Conservation (phyloP, 2,888 invertebrate genomes). For the Napeogenes inachia region DNA sequence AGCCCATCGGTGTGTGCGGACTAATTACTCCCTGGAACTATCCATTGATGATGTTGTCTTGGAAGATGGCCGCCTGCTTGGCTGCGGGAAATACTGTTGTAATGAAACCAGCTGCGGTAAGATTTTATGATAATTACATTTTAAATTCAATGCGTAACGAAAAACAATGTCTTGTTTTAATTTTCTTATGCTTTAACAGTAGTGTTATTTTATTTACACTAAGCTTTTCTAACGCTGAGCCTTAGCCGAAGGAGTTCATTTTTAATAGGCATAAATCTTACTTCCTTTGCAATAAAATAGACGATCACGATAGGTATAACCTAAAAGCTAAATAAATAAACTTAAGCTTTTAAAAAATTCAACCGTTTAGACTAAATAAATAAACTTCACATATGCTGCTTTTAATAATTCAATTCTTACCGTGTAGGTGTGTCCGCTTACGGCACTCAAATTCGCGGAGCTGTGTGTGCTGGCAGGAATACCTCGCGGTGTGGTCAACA, state of each 20-base stretch:
- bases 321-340: background rate
- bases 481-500: constrained; percentile 96
- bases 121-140: constrained; percentile 20
- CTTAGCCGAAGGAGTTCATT: too few species aligned
- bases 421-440: constrained; percentile 87
- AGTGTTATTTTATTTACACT: too few species aligned
- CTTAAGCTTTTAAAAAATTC: too few species aligned
- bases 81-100: constrained; percentile 98
- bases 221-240: too few species aligned
- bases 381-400: background rate
- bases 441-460: constrained; percentile 97
- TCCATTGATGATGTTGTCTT: constrained; percentile 98
- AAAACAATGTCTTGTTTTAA: too few species aligned
- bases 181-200: too few species aligned
- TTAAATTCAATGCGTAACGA: background rate
- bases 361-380: too few species aligned
- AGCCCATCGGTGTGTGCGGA: constrained; percentile 96
- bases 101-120: constrained; percentile 94
- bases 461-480: constrained; percentile 93
- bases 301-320: too few species aligned
- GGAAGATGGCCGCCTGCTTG: constrained; percentile 98
- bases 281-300: too few species aligned
- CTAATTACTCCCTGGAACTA: constrained; percentile 98
- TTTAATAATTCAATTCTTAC: background rate
- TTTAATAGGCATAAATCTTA: too few species aligned